Conservation (phyloP, 2,113 vertebrate species). For the Larimichthys polyactis region DNA sequence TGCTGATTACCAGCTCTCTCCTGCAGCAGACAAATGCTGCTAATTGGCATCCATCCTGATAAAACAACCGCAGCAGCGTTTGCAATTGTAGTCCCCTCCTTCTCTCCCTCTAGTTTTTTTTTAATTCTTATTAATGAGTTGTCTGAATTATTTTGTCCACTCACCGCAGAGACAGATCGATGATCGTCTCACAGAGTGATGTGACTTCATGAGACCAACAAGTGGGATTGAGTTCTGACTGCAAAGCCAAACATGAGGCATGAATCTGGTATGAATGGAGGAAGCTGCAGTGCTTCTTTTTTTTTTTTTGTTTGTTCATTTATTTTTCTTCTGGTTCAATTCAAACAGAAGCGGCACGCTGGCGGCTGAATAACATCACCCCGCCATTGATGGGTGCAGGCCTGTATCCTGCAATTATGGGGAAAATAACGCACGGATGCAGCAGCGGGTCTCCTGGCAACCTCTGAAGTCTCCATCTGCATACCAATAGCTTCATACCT, state of each 20-base stretch:
- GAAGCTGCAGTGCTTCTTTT: slow-evolving; percentile 24
- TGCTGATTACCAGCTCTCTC: neutral
- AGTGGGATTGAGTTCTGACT: slow-evolving; percentile 55
- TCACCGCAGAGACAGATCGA: slow-evolving; percentile 1
- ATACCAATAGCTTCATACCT: slow-evolving; percentile 60
- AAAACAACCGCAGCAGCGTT: neutral
- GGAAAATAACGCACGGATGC: slow-evolving; percentile 41
- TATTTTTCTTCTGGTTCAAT: slow-evolving; percentile 18
- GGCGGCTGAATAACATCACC: slow-evolving; percentile 52
- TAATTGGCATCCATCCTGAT: slow-evolving; percentile 17
- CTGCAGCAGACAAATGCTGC: slow-evolving; percentile 26
- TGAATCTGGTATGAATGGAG: slow-evolving; percentile 5
- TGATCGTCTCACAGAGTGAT: slow-evolving; percentile 11
- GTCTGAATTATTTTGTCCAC: slow-evolving; percentile 1
- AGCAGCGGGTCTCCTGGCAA: slow-evolving; percentile 58
- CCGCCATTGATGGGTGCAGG: slow-evolving; percentile 53
- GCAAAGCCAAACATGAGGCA: neutral
- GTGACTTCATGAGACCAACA: slow-evolving; percentile 64
- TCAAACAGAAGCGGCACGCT: slow-evolving; percentile 31
- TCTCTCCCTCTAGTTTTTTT: too few species aligned
- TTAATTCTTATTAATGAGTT: neutral
- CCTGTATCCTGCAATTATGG: slow-evolving; percentile 49
- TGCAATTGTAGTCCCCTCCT: neutral
- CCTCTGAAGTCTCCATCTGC: slow-evolving; percentile 59
- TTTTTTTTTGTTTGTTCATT: neutral